Base-by-base conservation (phyloP, 2,113 vertebrate genomes). In the Aptenodytes patagonicus region DNA sequence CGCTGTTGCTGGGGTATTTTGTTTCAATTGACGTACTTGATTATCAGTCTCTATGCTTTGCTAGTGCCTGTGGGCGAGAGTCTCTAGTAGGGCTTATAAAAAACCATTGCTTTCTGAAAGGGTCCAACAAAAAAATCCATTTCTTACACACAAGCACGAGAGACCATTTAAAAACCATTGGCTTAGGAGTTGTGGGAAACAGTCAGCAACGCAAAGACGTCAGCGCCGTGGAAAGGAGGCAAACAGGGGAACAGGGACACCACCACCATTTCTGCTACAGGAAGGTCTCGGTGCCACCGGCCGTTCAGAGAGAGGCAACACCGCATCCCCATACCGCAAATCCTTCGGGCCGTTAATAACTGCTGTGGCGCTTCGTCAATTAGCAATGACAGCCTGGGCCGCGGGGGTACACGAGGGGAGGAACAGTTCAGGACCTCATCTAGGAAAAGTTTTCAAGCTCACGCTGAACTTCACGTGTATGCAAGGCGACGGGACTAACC, bases 401-500 rank as follows among this genome's bases (percentile, higher is more conserved):
- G 5, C 26, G 58, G 19, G 25, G 51, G 21, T 6, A 15, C 36
- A 11, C 21, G 10, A 16, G 16, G 15, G 13, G 15, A 55, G 51
- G 28, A 5, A 36, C 34, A 12, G n/a, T 6, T 51, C 26, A 29
- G 55, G 47, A 26, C 18, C 34, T 58, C 2, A 0, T 7, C 58
- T 11, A 17, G 9, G 10, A 13, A 1, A 26, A 29, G 40, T 58
- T 52, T 17, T 31, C 55, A 52, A 2, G 26, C 44, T 68, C 40
- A 5, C 4, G 3, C 10, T 0, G 2, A 78, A 47, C 26, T 76
- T 47, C 36, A 44, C 3, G 13, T 13, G 6, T 10, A 3, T 20
- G 9, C 9, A 40, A 66, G 54, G 49, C 9, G 12, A 17, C 13
- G 6, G 19, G 58, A 13, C 60, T 19, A 31, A n/a, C 52, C 42